Evolutionary conservation across 2,888 invertebrate genomes (phyloP), one percentile per base, ranked within the genome.

Genomic region (Cheilosia grossa): DNA sequence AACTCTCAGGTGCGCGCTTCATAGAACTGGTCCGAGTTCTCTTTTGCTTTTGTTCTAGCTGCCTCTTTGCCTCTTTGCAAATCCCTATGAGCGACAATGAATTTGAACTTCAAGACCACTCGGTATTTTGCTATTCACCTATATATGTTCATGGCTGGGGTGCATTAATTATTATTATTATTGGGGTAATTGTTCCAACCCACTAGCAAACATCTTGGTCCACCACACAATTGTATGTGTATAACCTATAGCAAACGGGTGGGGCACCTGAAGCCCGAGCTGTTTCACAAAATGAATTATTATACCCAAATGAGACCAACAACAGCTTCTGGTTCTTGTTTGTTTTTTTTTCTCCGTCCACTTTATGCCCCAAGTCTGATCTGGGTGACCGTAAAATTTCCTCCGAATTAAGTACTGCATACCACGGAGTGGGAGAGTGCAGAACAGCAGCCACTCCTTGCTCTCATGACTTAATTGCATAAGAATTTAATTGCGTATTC

Each of bases 131-230:
- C 42, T 7, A 15, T 42, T 5, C n/a, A 42, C 6, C 24, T 21
- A 27, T 19, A 27, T 19, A 58, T 51, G 47, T 67, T 80, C 56
- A 40, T 74, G 54, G 49, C 51, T 69, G 75, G 49, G 67, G 2
- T 69, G 81, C 69, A 27, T 27, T 27, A 81, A 75, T 75, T 63
- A 81, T 27, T 51, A 24, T 69, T 74, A 63, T 80, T 81, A 75
- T 69, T 69, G 74, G 49, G 54, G 53, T 69, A 74, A 80, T 80
- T 80, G 59, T 74, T 69, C 63, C 49, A 30, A 30, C 63, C 58
- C 70, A 21, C 37, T 21, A 27, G 27, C 27, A n/a, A 19, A 21
- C 47, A 47, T 10, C 47, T 44, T 19, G n/a, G 44, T n/a, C 37
- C 33, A 15, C 7, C 15, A 56, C 17, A n/a, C 10, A n/a, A 44